Evolutionary conservation across 2,797 vertebrate species (phyloP).

Genomic region (Pyrocephalus nanus): DNA sequence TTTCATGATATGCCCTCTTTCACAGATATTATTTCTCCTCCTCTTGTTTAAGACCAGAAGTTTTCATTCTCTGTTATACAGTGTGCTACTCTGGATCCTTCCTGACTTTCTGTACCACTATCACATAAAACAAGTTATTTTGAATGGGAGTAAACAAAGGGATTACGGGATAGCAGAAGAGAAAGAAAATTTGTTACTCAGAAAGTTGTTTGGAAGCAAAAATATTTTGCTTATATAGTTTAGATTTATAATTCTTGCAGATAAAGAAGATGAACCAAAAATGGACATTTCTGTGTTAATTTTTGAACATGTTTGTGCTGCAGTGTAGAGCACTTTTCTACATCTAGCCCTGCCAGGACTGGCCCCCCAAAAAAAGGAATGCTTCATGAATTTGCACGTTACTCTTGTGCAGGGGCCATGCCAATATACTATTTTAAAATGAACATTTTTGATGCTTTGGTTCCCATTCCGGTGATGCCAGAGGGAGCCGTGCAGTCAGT

Average conservation of each 20-base stretch:
- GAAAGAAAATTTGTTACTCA: background rate
- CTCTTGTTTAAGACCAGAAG: background rate
- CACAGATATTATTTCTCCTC: background rate
- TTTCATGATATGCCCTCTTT: background rate
- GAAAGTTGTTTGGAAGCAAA: background rate
- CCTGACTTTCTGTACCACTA: background rate
- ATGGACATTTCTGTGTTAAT: background rate
- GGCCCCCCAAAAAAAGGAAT: background rate
- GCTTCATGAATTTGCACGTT: constrained; percentile 69
- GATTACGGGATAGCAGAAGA: background rate
- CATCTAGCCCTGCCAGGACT: background rate
- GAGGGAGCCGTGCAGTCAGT: background rate
- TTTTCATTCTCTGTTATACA: background rate
- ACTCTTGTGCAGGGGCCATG: constrained; percentile 67
- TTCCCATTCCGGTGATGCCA: background rate
- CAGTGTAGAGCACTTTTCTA: background rate
- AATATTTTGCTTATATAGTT: background rate
- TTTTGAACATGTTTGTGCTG: background rate
- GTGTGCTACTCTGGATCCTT: background rate
- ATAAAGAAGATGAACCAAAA: background rate
- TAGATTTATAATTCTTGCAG: background rate
- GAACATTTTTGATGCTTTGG: background rate
- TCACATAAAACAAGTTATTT: background rate
- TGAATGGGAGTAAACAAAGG: background rate
- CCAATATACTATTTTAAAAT: background rate